Conservation (phyloP, 2,797 vertebrate genomes). For the Paramormyrops hopkinsi region DNA sequence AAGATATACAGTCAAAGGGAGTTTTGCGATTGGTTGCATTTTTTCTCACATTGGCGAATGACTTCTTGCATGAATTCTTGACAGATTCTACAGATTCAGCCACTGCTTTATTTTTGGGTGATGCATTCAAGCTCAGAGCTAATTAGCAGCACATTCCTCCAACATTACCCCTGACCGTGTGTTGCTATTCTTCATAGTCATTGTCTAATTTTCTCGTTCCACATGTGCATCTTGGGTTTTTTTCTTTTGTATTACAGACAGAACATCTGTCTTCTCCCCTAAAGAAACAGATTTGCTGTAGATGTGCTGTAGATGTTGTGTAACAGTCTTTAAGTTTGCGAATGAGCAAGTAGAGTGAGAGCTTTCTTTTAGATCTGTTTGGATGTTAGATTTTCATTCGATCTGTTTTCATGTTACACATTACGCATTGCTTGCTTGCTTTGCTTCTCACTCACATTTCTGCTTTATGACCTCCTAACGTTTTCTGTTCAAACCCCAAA, state of each 20-base stretch:
- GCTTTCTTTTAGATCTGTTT: background rate
- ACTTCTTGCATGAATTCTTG: background rate
- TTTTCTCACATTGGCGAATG: background rate
- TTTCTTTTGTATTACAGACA: background rate
- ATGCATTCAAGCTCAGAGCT: constrained; percentile 14
- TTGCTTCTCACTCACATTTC: background rate
- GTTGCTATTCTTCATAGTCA: constrained; percentile 26
- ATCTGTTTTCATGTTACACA: background rate
- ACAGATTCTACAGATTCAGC: background rate
- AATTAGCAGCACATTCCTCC: background rate
- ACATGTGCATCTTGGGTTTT: background rate
- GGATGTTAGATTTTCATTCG: background rate
- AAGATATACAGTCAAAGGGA: background rate
- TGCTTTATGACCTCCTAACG: background rate
- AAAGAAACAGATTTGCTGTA: background rate
- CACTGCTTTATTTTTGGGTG: constrained; percentile 23
- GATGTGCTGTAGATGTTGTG: background rate
- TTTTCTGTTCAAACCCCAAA: background rate
- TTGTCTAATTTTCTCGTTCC: background rate
- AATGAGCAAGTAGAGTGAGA: background rate
- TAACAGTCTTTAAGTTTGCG: background rate
- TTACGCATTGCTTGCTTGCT: background rate
- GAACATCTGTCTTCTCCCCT: background rate
- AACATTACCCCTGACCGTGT: constrained; percentile 4
- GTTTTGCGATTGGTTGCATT: background rate